phyloP scores from a whole-genome alignment of 64 coral and sea anemone genomes.

The Cladopsammia gracilis region DNA sequence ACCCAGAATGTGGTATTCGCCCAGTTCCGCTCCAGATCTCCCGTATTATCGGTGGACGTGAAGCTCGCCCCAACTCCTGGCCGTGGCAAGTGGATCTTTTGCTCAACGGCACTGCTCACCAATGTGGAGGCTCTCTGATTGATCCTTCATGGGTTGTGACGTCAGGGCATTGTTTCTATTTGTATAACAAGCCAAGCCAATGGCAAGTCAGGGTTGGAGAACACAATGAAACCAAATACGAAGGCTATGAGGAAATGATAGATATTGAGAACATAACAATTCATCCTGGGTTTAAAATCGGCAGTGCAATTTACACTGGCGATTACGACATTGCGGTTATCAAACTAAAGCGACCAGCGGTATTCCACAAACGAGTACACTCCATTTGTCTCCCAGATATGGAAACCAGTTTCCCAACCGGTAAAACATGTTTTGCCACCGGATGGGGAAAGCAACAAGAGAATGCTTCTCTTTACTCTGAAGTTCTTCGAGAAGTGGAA shows the following conservation, averaged over 20 bases:
- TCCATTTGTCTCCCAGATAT: slow-evolving; percentile 79
- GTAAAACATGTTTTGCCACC: slow-evolving; percentile 72
- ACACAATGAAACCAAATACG: slow-evolving; percentile 56
- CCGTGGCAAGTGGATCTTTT: slow-evolving; percentile 71
- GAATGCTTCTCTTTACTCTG: neutral
- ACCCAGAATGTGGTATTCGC: slow-evolving; percentile 57
- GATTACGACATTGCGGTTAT: slow-evolving; percentile 58
- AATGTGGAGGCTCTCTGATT: slow-evolving; percentile 63
- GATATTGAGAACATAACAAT: slow-evolving; percentile 40
- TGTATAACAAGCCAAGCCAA: slow-evolving; percentile 43
- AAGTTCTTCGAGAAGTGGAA: slow-evolving; percentile 80
- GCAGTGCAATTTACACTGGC: slow-evolving; percentile 24
- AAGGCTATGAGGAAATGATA: slow-evolving; percentile 66
- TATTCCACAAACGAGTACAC: slow-evolving; percentile 74
- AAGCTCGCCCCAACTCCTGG: slow-evolving; percentile 80
- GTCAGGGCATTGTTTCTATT: slow-evolving; percentile 78
- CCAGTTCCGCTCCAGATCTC: neutral
- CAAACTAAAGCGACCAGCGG: slow-evolving; percentile 67
- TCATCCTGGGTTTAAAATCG: slow-evolving; percentile 46
- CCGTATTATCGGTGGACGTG: slow-evolving; percentile 69
- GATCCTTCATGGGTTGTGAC: slow-evolving; percentile 78
- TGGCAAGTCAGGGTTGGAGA: slow-evolving; percentile 72
- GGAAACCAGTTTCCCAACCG: slow-evolving; percentile 52
- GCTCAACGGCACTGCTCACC: slow-evolving; percentile 37
- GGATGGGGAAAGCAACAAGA: slow-evolving; percentile 75